Conservation (phyloP, 2,888 invertebrate genomes). For the Heliconius charithonia region DNA sequence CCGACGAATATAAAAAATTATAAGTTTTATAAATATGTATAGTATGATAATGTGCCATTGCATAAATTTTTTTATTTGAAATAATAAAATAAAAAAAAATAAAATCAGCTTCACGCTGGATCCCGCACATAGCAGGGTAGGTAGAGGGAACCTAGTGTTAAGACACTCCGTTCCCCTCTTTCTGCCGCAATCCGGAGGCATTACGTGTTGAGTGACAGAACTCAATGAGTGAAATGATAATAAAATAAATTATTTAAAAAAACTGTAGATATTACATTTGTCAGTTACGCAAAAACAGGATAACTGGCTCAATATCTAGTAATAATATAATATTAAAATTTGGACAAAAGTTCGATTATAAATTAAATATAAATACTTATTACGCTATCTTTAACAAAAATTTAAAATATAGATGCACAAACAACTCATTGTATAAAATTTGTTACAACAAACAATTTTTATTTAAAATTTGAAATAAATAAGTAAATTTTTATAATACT, state of each 20-base stretch:
- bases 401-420: not conserved
- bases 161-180: too few relatives aligned
- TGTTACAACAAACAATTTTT: not conserved
- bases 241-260: not conserved
- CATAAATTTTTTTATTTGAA: not conserved
- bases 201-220: too few relatives aligned
- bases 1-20: too few relatives aligned
- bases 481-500: constrained; percentile 10
- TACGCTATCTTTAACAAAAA: not conserved
- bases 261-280: not conserved
- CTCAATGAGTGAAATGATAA: too few relatives aligned
- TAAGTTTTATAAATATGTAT: too few relatives aligned
- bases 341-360: too few relatives aligned
- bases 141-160: too few relatives aligned
- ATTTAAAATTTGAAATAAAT: constrained; percentile 3
- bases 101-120: too few relatives aligned
- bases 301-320: not conserved
- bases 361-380: not conserved
- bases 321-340: too few relatives aligned
- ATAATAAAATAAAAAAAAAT: too few relatives aligned
- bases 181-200: too few relatives aligned
- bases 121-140: too few relatives aligned
- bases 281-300: not conserved
- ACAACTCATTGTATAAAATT: not conserved
- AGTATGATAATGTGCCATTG: not conserved